phyloP scores from a whole-genome alignment of 1,140 invertebrate species.

The Ridgeia piscesae region DNA sequence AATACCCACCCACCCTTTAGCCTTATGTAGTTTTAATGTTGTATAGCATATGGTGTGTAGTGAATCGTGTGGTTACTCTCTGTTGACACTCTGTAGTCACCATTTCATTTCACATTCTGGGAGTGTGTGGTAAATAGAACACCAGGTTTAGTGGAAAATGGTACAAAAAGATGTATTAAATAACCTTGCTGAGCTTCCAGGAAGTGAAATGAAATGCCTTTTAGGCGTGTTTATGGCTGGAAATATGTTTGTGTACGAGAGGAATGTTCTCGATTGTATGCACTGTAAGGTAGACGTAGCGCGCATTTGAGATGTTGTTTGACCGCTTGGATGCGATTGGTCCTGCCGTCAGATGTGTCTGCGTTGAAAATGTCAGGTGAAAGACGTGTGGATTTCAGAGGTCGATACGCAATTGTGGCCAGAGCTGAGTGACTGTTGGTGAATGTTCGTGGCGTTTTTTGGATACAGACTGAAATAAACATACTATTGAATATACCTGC shows the following conservation, averaged over 20 bases:
- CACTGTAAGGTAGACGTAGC: neutral
- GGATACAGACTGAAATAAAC: neutral
- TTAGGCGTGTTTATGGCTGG: neutral
- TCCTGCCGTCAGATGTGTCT: neutral
- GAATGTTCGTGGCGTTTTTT: neutral
- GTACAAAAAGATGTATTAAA: neutral
- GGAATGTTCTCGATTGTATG: conserved; percentile 1
- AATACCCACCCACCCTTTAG: neutral
- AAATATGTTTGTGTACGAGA: neutral
- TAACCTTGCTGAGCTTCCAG: neutral
- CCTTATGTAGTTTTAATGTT: neutral
- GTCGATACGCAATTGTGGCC: neutral
- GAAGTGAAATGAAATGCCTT: neutral
- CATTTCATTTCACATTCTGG: neutral
- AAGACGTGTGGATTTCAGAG: neutral
- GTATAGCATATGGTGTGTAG: neutral
- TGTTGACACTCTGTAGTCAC: neutral
- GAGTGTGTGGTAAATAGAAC: neutral
- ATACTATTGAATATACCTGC: neutral
- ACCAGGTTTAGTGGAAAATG: neutral
- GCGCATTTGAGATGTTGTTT: neutral
- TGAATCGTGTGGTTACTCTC: neutral
- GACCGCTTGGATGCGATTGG: neutral
- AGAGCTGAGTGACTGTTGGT: neutral
- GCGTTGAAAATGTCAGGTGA: neutral